Conservation (phyloP, 1,140 invertebrate genomes). For the Dufourea novaeangliae region DNA sequence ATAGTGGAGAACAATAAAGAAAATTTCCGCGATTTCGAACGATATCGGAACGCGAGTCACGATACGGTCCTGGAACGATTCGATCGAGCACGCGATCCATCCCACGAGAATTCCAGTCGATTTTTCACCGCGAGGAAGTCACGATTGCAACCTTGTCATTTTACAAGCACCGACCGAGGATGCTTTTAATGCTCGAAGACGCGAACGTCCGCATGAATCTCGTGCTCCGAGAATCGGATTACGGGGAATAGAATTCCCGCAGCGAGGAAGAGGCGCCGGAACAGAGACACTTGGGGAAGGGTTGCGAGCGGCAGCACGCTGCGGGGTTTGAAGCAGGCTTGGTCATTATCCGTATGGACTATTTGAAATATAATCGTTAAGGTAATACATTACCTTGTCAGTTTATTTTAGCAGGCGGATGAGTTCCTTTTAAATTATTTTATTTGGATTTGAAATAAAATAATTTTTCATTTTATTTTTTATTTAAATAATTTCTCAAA, state of each 20-base stretch:
- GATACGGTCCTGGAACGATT: too few species aligned
- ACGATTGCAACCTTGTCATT: background rate
- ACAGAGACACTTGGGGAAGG: background rate
- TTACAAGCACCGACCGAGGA: background rate
- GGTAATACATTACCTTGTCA: too few species aligned
- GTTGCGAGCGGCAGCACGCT: too few species aligned
- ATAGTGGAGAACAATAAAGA: background rate
- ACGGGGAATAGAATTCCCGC: slow-evolving; percentile 9
- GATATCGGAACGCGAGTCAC: background rate
- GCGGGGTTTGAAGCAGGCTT: too few species aligned
- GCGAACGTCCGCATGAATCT: slow-evolving; percentile 41
- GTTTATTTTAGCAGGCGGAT: too few species aligned
- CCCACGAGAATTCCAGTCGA: background rate
- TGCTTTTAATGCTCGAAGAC: background rate
- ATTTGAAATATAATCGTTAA: too few species aligned
- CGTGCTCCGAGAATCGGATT: background rate
- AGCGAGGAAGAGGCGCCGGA: background rate
- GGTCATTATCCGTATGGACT: too few species aligned
- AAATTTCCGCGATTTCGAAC: background rate
- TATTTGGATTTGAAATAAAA: too few species aligned
- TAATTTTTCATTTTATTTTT: too few species aligned
- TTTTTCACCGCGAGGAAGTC: background rate
- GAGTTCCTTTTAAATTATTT: too few species aligned
- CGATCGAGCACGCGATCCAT: background rate
- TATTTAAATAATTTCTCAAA: too few species aligned